phyloP scores from a whole-genome alignment of 2,888 invertebrate species.

The Rhimphoctona megacephalus region DNA sequence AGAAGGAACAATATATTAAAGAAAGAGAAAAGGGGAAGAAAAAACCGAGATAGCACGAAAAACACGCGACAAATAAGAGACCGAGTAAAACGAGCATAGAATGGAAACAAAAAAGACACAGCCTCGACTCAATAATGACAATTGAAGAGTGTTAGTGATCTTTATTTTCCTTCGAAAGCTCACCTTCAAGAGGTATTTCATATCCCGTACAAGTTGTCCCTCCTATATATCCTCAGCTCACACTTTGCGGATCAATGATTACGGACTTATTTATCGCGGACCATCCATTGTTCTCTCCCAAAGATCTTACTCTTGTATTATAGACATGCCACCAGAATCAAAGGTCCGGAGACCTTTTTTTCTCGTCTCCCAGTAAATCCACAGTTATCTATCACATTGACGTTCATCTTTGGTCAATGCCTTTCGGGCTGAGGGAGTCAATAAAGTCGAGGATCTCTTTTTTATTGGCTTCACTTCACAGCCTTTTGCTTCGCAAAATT shows the following conservation, averaged over 20 bases:
- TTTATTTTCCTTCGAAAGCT: constrained; percentile 63
- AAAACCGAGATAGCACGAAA: constrained; percentile 9
- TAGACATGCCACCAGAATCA: constrained; percentile 60
- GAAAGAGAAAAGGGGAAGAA: neutral
- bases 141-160: constrained; percentile 44
- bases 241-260: constrained; percentile 76
- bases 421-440: constrained; percentile 1
- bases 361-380: constrained; percentile 66
- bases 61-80: constrained; percentile 41
- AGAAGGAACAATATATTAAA: neutral
- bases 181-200: constrained; percentile 76
- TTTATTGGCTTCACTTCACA: constrained; percentile 23
- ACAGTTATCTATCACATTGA: constrained; percentile 38
- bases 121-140: constrained; percentile 59
- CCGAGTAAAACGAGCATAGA: constrained; percentile 38
- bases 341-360: constrained; percentile 72
- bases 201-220: constrained; percentile 31
- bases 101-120: constrained; percentile 54
- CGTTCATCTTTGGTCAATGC: constrained; percentile 36
- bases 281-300: constrained; percentile 49
- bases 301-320: constrained; percentile 51
- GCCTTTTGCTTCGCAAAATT: neutral
- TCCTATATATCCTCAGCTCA: neutral
- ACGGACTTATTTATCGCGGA: constrained; percentile 77
- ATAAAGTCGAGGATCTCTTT: constrained; percentile 11